A percentile compares a stretch with the other conserved stretches of the same genome.
These are phyloP conservation scores for Pampus argenteus DNA, from an alignment of 2,797 vertebrate genomes.

Conservation along the genomic window DNA sequence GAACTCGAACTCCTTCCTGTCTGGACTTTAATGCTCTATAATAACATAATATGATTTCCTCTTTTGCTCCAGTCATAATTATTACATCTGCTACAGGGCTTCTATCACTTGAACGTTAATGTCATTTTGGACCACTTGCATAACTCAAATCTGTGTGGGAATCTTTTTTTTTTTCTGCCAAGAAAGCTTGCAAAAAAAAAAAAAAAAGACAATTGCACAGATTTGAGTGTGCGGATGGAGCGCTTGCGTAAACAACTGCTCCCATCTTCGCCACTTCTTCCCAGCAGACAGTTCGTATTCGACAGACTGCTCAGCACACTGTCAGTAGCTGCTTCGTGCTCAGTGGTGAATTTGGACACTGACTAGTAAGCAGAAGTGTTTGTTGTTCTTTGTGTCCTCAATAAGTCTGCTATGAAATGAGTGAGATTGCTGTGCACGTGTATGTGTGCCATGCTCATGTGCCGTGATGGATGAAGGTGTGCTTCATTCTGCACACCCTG, in stretches of 20 bases:
- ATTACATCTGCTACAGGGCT: background rate
- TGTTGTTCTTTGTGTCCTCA: constrained; percentile 43
- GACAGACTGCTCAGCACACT: background rate
- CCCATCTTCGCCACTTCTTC: background rate
- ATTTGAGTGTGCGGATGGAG: no score
- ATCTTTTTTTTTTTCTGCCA: no score
- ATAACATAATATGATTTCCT: no score
- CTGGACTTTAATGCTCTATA: background rate
- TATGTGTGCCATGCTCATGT: constrained; percentile 17
- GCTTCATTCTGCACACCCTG: constrained; percentile 65
- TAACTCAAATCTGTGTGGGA: no score
- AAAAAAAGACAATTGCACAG: no score
- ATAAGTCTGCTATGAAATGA: constrained; percentile 22
- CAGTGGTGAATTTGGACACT: constrained; percentile 19
- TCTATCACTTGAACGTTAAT: background rate
- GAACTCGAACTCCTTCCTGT: background rate
- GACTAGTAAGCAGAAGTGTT: constrained; percentile 15
- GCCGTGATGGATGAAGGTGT: constrained; percentile 80
- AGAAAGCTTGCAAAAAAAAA: no score
- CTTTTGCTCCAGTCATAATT: background rate
- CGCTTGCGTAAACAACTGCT: background rate
- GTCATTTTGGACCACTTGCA: background rate
- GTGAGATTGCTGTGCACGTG: constrained; percentile 4
- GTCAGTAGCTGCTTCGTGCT: constrained; percentile 27
- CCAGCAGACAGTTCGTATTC: background rate